Evolutionary conservation across 2,888 invertebrate species (phyloP).

Genomic region (Phragmatobia fuliginosa): DNA sequence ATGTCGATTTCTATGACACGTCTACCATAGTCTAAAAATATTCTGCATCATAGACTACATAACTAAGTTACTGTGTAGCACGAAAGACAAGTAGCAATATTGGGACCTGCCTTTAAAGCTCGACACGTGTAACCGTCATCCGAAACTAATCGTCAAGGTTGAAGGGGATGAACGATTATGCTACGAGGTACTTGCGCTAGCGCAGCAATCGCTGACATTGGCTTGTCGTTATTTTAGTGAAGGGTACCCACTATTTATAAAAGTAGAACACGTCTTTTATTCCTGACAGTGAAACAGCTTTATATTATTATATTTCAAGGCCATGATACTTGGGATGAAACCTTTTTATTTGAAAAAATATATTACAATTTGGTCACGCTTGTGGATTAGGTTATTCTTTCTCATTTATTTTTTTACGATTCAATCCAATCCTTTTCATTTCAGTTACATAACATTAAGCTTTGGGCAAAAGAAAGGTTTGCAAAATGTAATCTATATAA

Average conservation of each 20-base stretch:
- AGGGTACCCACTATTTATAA: neutral
- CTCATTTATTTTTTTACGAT: no score
- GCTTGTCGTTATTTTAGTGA: slow-evolving; percentile 27
- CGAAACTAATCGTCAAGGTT: slow-evolving; percentile 62
- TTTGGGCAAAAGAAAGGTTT: neutral
- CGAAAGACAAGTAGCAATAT: slow-evolving; percentile 1
- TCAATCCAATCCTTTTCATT: neutral
- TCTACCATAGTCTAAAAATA: neutral
- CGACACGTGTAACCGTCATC: slow-evolving; percentile 62
- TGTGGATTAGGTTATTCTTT: no score
- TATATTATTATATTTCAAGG: no score
- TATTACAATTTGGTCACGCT: no score
- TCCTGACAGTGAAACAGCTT: neutral
- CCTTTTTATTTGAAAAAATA: neutral
- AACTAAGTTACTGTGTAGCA: neutral
- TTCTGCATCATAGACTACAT: neutral
- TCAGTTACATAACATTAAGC: neutral
- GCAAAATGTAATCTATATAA: no score
- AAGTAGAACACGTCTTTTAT: neutral
- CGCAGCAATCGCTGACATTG: slow-evolving; percentile 26
- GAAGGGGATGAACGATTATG: slow-evolving; percentile 48
- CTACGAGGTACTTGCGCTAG: slow-evolving; percentile 35
- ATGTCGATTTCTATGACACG: neutral
- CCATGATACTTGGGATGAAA: neutral
- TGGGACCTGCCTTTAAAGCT: slow-evolving; percentile 41